Evolutionary conservation across 2,888 invertebrate genomes (phyloP).

Genomic region (Mayetiola destructor): DNA sequence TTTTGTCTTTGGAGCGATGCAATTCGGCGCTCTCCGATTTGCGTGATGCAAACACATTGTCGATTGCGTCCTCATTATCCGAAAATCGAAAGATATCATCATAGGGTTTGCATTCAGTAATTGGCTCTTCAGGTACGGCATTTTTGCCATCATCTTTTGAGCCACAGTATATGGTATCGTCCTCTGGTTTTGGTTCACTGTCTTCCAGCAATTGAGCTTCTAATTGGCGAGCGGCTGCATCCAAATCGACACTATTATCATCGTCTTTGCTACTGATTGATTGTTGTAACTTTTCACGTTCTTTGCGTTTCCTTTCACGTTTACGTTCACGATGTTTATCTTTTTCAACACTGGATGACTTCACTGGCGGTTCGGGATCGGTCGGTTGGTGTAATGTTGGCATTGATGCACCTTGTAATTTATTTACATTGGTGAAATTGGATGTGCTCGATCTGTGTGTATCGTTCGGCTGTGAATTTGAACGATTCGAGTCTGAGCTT

Average conservation of each 20-base stretch:
- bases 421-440: neutral
- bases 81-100: slow-evolving; percentile 47
- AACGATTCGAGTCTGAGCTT: neutral
- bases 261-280: slow-evolving; percentile 42
- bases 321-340: slow-evolving; percentile 39
- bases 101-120: slow-evolving; percentile 23
- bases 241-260: slow-evolving; percentile 66
- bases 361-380: slow-evolving; percentile 26
- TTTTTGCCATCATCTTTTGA: neutral
- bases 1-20: slow-evolving; percentile 57
- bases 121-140: slow-evolving; percentile 5
- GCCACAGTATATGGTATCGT: slow-evolving; percentile 16
- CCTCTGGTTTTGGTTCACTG: slow-evolving; percentile 34
- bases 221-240: slow-evolving; percentile 65
- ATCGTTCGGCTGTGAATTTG: neutral
- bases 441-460: neutral
- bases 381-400: slow-evolving; percentile 20
- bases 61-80: slow-evolving; percentile 43
- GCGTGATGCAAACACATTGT: slow-evolving; percentile 29
- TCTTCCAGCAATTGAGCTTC: slow-evolving; percentile 65
- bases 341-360: slow-evolving; percentile 25
- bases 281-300: slow-evolving; percentile 40
- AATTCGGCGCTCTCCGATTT: slow-evolving; percentile 32
- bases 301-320: slow-evolving; percentile 48
- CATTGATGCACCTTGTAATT: neutral